Percentiles rank a stretch among this genome's conserved stretches.
Evolutionary conservation across 1,140 invertebrate genomes (phyloP).

Genomic region (Anastrepha obliqua): DNA sequence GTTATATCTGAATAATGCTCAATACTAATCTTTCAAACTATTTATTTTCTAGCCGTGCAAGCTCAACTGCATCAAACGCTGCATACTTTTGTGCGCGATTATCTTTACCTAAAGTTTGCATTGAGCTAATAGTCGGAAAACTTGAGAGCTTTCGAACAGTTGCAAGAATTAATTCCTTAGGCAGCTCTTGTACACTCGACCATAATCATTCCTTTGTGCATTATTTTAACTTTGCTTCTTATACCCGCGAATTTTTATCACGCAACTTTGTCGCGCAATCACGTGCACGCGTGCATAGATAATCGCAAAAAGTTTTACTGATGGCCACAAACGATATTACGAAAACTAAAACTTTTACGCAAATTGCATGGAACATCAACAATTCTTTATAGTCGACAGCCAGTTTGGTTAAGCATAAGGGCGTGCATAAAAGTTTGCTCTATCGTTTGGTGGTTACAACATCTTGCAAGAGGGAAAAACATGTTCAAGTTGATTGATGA

Average conservation of each 20-base stretch:
- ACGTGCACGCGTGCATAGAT: not conserved
- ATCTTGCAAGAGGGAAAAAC: too few relatives aligned
- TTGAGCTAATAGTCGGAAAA: not conserved
- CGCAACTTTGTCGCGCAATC: slow-evolving; percentile 10
- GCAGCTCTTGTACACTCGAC: not conserved
- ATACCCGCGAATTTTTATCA: not conserved
- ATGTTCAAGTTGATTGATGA: too few relatives aligned
- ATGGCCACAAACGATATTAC: slow-evolving; percentile 18
- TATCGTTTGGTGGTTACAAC: not conserved
- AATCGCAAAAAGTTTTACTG: slow-evolving; percentile 22
- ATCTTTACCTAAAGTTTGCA: not conserved
- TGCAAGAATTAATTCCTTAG: too few relatives aligned
- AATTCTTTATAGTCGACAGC: not conserved
- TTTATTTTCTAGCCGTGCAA: too few relatives aligned
- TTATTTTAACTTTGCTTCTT: not conserved
- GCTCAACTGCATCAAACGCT: too few relatives aligned
- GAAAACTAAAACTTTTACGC: not conserved
- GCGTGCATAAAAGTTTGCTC: not conserved
- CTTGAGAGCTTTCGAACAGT: not conserved
- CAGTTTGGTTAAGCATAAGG: not conserved
- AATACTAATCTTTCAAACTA: too few relatives aligned
- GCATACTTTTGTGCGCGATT: not conserved
- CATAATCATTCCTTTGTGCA: slow-evolving; percentile 33
- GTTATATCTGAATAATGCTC: too few relatives aligned
- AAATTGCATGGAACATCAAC: not conserved